Evolutionary conservation across 1,140 invertebrate genomes (phyloP).

Genomic region (Coptotermes formosanus): DNA sequence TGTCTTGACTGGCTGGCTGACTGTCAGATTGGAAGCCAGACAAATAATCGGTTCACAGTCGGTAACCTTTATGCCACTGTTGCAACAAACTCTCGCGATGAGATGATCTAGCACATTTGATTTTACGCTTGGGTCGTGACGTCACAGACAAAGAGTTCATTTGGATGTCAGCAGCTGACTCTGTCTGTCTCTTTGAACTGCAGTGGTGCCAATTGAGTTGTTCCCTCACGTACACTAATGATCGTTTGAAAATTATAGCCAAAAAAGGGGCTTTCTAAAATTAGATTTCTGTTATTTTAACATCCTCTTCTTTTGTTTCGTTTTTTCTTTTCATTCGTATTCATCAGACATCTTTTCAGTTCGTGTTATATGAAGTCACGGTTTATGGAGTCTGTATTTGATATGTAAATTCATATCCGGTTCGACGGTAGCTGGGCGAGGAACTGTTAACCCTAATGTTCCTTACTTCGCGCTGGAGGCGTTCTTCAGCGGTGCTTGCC

Average conservation of each 20-base stretch:
- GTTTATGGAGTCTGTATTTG: background rate
- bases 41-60: too few species aligned
- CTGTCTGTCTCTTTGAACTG: background rate
- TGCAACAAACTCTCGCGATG: background rate
- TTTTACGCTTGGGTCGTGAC: background rate
- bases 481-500: too few species aligned
- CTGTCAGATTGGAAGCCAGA: too few species aligned
- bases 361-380: background rate
- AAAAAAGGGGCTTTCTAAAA: background rate
- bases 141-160: constrained; percentile 11
- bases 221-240: background rate
- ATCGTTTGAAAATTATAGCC: constrained; percentile 7
- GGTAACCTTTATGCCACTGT: background rate
- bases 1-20: too few species aligned
- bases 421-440: background rate
- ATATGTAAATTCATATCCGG: constrained; percentile 3
- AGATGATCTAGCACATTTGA: constrained; percentile 11
- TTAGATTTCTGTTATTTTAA: constrained; percentile 11
- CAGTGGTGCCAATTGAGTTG: constrained; percentile 2
- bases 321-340: background rate
- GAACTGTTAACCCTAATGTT: background rate
- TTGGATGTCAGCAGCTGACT: constrained; percentile 2
- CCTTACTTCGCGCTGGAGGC: background rate
- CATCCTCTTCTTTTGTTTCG: background rate
- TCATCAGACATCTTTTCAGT: background rate